Evolutionary conservation across 2,113 vertebrate genomes (phyloP), one percentile per base, ranked within the genome.

Genomic region (Cervus canadensis): DNA sequence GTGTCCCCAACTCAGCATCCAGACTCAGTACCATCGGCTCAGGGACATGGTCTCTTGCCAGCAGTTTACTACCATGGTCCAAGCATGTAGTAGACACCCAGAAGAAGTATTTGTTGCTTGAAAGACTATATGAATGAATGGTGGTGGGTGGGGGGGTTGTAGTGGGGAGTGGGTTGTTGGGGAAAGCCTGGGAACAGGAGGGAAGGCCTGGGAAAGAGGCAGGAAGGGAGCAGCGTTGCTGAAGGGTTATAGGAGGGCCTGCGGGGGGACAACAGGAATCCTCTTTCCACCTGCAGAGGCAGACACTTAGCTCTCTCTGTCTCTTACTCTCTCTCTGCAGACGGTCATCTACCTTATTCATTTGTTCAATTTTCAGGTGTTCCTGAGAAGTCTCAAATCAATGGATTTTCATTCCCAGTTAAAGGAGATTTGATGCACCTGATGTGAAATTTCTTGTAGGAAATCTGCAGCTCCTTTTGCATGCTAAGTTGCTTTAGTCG

Each of bases 351-450:
- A 79, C 45, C 56, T 76, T 95, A 7, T 78, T 98, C 95, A 76
- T 28, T 40, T 82, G 21, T 82, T 98, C 96, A 9, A 87, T 92
- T 98, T 74, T 82, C 98, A 99, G 99, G 99, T 97, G 99, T 99
- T 94, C 99, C 99, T n/a, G 98, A 98, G 96, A 99, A 99, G 91
- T 99, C 99, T 76, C 99, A 99, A 96, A 99, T 99, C 96, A 99
- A 98, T 97, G 99, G 99, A 95, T 99, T 99, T 98, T 99, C 99
- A 97, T 99, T 98, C 97, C 99, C 99, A 45, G 99, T 99, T 97
- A 98, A 98, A 98, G 99, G 99, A 97, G 99, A 99, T 60, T 95
- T 98, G 86, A 99, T 99, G 99, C 99, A 99, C 48, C 98, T 99
- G 89, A 99, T 99, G 99, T 98, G 98, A 99, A 98, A 99, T 99